Percentiles rank a stretch among this genome's conserved stretches.
phyloP scores from a whole-genome alignment of 2,888 invertebrate species.

The Ormyrus pomaceus region DNA sequence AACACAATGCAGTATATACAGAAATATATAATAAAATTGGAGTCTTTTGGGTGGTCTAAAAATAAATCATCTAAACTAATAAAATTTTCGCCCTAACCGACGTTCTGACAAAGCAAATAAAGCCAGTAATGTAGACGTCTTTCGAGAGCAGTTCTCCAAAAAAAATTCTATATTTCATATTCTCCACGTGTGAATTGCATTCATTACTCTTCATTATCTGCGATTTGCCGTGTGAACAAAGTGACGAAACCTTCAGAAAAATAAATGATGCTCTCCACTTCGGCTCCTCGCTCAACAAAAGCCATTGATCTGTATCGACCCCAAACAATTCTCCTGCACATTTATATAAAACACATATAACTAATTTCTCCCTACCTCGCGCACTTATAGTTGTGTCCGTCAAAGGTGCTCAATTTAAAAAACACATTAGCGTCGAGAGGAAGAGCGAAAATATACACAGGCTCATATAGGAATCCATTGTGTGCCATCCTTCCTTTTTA shows the following conservation, averaged over 20 bases:
- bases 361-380: too few species aligned
- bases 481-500: conserved; percentile 32
- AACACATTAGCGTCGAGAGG: conserved; percentile 12
- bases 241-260: background rate
- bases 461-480: background rate
- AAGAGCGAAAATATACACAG: too few species aligned
- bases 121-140: background rate
- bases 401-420: conserved; percentile 13
- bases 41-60: background rate
- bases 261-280: background rate
- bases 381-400: too few species aligned
- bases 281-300: background rate
- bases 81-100: background rate
- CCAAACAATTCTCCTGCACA: too few species aligned
- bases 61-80: background rate
- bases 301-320: too few species aligned
- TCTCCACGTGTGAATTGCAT: background rate
- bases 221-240: background rate
- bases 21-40: background rate
- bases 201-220: conserved; percentile 13
- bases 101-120: background rate
- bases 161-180: background rate
- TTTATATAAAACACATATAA: too few species aligned
- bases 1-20: too few species aligned
- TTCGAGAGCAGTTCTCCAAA: conserved; percentile 1